Evolutionary conservation across 1,140 invertebrate species (phyloP).

Genomic region (Papilio aristodemus): DNA sequence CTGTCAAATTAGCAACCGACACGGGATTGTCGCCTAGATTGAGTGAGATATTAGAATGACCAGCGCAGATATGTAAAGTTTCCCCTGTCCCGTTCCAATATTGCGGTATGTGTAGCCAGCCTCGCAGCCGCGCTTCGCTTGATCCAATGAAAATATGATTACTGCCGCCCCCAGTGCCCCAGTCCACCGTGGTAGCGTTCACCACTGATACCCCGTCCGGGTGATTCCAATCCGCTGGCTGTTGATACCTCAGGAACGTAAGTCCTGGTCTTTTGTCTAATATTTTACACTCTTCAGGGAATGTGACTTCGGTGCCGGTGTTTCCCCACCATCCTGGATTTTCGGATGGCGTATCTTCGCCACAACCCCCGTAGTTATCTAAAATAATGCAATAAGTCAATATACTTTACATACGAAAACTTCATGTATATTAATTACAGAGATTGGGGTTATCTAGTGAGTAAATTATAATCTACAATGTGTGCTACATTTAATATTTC

Average conservation of each 20-base stretch:
- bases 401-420: too few species aligned
- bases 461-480: neutral
- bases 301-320: conserved; percentile 89
- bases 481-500: neutral
- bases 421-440: too few species aligned
- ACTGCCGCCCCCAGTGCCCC: conserved; percentile 84
- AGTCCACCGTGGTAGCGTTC: conserved; percentile 90
- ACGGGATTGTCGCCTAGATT: conserved; percentile 50
- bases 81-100: conserved; percentile 86
- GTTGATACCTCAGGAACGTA: conserved; percentile 92
- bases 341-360: conserved; percentile 89
- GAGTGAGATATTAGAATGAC: conserved; percentile 74
- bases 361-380: conserved; percentile 91
- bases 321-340: conserved; percentile 94
- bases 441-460: too few species aligned
- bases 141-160: conserved; percentile 85
- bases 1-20: conserved; percentile 83
- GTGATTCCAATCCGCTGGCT: conserved; percentile 91
- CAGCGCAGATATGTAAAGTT: conserved; percentile 87
- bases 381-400: conserved; percentile 39
- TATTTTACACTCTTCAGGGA: conserved; percentile 88
- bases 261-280: conserved; percentile 92
- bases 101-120: conserved; percentile 89
- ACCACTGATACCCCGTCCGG: conserved; percentile 92
- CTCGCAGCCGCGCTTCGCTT: conserved; percentile 87